A percentile compares a stretch with the other conserved stretches of the same genome.
phyloP scores from a whole-genome alignment of 1,140 invertebrate species.

The Drosophila virilis region DNA sequence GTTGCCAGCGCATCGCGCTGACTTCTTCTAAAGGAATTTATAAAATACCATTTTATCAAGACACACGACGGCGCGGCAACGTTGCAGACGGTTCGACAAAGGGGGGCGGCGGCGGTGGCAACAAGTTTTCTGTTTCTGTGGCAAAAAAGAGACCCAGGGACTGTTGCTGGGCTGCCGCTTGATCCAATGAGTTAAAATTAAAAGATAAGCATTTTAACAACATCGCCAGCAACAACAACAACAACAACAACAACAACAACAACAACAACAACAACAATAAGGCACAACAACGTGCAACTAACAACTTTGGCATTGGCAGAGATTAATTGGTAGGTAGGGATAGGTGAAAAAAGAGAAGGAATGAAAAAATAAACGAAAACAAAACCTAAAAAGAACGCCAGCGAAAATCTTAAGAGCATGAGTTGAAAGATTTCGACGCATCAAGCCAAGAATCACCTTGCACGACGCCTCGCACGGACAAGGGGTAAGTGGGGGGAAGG shows the following conservation, averaged over 20 bases:
- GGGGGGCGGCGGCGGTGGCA: conserved; percentile 39
- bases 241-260: conserved; percentile 10
- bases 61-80: conserved; percentile 67
- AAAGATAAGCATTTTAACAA: conserved; percentile 83
- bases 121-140: conserved; percentile 65
- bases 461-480: conserved; percentile 38
- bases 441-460: conserved; percentile 77
- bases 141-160: conserved; percentile 43
- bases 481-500: neutral
- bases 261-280: neutral
- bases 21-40: conserved; percentile 78
- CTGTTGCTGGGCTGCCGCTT: conserved; percentile 72
- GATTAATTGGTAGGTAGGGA: conserved; percentile 83
- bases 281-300: conserved; percentile 74
- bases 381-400: conserved; percentile 8
- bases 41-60: conserved; percentile 83
- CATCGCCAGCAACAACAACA: conserved; percentile 55
- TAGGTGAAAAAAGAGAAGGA: conserved; percentile 62
- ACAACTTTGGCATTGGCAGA: conserved; percentile 84
- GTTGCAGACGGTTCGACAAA: conserved; percentile 6
- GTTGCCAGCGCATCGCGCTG: conserved; percentile 30
- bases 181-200: conserved; percentile 84
- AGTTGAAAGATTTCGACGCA: conserved; percentile 78
- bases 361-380: neutral
- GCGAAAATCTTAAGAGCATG: conserved; percentile 71